Percentiles rank a stretch among this genome's conserved stretches.
Evolutionary conservation across 2,113 vertebrate genomes (phyloP).

Genomic region (Corynorhinus townsendii): DNA sequence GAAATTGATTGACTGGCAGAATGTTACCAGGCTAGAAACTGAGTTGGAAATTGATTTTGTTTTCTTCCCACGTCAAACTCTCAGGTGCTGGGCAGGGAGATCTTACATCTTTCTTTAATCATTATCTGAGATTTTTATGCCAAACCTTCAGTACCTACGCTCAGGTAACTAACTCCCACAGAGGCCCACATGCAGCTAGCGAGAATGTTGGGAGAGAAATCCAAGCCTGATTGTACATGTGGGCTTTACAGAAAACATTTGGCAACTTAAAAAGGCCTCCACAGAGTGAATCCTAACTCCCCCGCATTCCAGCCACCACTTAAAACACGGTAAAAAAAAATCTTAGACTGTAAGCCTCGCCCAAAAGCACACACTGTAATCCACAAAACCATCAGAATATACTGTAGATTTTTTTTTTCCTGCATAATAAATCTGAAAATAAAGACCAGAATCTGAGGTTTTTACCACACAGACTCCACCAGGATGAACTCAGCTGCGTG

Average conservation of each 20-base stretch:
- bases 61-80: constrained; percentile 9
- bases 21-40: constrained; percentile 20
- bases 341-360: background rate
- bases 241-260: constrained; percentile 23
- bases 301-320: background rate
- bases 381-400: background rate
- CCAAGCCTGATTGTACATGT: background rate
- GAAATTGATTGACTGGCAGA: background rate
- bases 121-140: background rate
- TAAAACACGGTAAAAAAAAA: background rate
- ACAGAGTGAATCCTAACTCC: background rate
- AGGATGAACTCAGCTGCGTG: background rate
- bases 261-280: background rate
- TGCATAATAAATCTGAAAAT: background rate
- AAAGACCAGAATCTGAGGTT: constrained; percentile 25
- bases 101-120: background rate
- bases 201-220: constrained; percentile 8
- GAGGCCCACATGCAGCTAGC: background rate
- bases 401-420: background rate
- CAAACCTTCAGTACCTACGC: background rate
- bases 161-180: background rate
- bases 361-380: background rate
- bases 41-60: constrained; percentile 2
- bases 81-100: background rate
- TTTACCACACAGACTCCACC: background rate